Percentiles rank a stretch among this genome's conserved stretches.
phyloP scores from a whole-genome alignment of 2,797 vertebrate genomes.

The Cryptoprocta ferox region DNA sequence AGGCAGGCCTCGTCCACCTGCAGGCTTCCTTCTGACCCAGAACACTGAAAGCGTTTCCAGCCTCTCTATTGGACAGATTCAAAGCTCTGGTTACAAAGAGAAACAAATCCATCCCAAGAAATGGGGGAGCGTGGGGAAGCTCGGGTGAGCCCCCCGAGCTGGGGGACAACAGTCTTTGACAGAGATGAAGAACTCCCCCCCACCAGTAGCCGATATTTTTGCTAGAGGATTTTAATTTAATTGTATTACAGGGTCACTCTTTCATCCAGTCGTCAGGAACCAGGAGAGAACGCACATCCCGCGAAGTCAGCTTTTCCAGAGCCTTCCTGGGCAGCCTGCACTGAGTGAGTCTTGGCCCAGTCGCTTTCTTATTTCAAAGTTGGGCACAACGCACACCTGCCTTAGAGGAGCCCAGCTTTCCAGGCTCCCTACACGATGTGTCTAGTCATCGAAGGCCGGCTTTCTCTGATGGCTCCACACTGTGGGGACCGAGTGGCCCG shows the following conservation, averaged over 20 bases:
- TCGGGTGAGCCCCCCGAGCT: not conserved
- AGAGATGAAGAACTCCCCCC: not conserved
- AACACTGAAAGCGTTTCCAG: not conserved
- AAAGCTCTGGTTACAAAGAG: not conserved
- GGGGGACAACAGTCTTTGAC: not conserved
- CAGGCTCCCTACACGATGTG: fast-evolving
- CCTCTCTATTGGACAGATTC: not conserved
- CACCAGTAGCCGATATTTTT: not conserved
- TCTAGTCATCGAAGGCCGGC: fast-evolving
- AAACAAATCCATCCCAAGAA: not conserved
- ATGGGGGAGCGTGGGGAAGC: too few species aligned
- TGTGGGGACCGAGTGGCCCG: not conserved
- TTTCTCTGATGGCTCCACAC: fast-evolving
- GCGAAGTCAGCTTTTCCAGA: too few species aligned
- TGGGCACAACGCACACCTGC: fast-evolving
- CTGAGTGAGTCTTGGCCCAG: not conserved
- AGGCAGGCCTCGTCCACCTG: fast-evolving
- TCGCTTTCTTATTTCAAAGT: not conserved
- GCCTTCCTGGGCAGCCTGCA: too few species aligned
- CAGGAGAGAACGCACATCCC: fast-evolving
- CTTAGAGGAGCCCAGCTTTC: not conserved
- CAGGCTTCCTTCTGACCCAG: not conserved
- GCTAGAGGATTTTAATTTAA: not conserved
- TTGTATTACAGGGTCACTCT: not conserved
- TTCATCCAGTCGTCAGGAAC: not conserved